Evolutionary conservation across 2,113 vertebrate species (phyloP), one percentile per base, ranked within the genome.

Genomic region (Albula glossodonta): DNA sequence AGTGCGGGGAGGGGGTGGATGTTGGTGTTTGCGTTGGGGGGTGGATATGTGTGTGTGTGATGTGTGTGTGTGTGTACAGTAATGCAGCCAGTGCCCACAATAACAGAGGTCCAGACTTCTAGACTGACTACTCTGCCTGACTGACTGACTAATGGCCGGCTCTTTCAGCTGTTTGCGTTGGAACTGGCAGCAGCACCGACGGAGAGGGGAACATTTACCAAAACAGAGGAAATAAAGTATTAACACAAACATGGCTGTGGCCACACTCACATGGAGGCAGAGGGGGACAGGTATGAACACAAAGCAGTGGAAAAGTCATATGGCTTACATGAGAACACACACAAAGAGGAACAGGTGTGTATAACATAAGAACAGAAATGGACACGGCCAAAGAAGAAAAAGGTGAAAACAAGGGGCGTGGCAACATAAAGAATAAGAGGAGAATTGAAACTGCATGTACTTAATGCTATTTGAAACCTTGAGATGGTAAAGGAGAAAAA

Each of bases 81-180:
- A 83, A 88, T 41, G 51, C 79, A 10, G 78, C 60, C n/a, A 83
- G 86, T 90, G 92, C 89, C 91, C 90, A 91, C 86, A 91, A 91
- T 90, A 94, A 93, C 93, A 93, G 25, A 4, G 87, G 86, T 7
- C 84, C 85, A 93, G 92, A 93, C 88, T 1, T 87, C 90, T 89
- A 90, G 84, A 88, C 86, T 57, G 86, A 87, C 88, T 52, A 88
- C 88, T 41, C 88, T 79, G 87, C 84, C 86, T 84, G 83, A 83
- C 83, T 87, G 78, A 77, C 84, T 86, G 79, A 88, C 70, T 94
- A 91, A 94, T 85, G 3, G 41, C 89, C 93, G 93, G 92, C 90
- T 77, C 88, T 5, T 4, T 17, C 78, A 51, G 51, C 86, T 91
- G 93, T 95, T 94, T 93, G 91, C 87, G 53, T 86, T 86, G 83